Base-by-base conservation (phyloP, 37 sponge, comb jelly and placozoan species). In the Crambe crambe region DNA sequence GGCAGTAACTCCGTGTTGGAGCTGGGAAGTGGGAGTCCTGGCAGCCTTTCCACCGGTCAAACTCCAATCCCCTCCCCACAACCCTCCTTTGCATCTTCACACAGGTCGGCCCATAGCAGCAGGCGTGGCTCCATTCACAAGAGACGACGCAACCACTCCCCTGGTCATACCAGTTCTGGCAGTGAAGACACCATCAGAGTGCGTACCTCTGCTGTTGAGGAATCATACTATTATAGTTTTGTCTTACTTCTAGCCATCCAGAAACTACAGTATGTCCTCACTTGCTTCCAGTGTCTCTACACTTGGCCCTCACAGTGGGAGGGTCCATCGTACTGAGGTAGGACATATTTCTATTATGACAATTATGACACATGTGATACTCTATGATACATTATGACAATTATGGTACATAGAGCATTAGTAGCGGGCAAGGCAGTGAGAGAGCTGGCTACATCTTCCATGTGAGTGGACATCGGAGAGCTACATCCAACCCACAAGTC, bases 1-100 rank as follows among this genome's bases (percentile, higher is more conserved):
- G 37, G 63, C 12, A 63, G 32, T 40, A 72, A 63, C n/a, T 81
- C 82, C 2, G 62, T 70, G 25, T 0, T 56, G 57, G 58, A 57
- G 31, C 60, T 37, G 22, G 69, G 42, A 31, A 68, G 78, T 35
- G 59, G 42, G 10, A 81, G 73, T 44, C 82, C 82, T 0, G 71
- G 70, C 25, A 84, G 73, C 26, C 59, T 80, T 20, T 87, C 87
- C 0, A 37, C 47, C 2, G 86, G 43, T 31, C 81, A 54, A n/a
- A 87, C 81, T 37, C 87, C 87, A 6, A 75, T 87, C 57, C 81
- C 87, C 61, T 87, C 87, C 59, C 87, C 87, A 6, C 80, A 87
- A 21, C 77, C 81, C 30, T 76, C 77, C 32, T 76, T 59, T 76
- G 29, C 72, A 20, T 87, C 81, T 38, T 80, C 76, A 0, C 80